Evolutionary conservation across 1,140 invertebrate species (phyloP).

Genomic region (Brachionus koreanus): DNA sequence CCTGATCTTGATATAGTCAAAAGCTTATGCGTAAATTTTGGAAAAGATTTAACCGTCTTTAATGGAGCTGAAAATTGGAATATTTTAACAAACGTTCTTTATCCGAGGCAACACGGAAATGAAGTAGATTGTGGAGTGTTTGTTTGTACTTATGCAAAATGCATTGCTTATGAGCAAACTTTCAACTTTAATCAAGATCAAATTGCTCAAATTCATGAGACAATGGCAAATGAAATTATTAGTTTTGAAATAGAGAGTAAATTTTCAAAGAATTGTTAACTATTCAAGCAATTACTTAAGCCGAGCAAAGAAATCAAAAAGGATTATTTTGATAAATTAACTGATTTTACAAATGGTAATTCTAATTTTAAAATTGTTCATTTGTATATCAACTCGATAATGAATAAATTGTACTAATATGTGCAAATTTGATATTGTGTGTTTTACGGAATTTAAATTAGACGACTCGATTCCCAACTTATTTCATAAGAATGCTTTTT

Average conservation of each 20-base stretch:
- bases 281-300: neutral
- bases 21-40: too few species aligned
- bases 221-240: neutral
- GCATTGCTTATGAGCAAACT: neutral
- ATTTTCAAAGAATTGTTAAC: neutral
- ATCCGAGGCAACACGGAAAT: neutral
- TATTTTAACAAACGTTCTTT: neutral
- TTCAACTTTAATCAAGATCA: neutral
- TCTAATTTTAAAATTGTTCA: neutral
- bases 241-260: neutral
- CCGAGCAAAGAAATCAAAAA: neutral
- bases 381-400: neutral
- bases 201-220: neutral
- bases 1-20: too few species aligned
- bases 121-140: neutral
- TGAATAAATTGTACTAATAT: neutral
- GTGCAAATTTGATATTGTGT: neutral
- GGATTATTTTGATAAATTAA: neutral
- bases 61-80: neutral
- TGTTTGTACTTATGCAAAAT: neutral
- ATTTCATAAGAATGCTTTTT: neutral
- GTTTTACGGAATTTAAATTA: neutral
- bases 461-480: neutral
- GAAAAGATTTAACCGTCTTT: too few species aligned
- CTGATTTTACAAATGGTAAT: neutral